Evolutionary conservation across 2,113 vertebrate species (phyloP).

Genomic region (Nothobranchius furzeri): DNA sequence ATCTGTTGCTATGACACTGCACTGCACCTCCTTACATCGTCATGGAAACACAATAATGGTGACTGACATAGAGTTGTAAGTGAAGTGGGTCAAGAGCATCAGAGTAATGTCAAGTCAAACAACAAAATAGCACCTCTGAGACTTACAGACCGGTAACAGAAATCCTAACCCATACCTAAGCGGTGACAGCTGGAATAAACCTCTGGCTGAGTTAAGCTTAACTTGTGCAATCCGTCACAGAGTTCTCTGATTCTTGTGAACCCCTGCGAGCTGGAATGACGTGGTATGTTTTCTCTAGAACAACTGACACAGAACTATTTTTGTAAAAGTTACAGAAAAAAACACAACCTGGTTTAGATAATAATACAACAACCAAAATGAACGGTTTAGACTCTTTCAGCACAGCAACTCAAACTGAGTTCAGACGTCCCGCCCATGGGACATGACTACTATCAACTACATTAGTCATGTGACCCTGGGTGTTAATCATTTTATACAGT

Average conservation of each 20-base stretch:
- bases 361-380: not conserved
- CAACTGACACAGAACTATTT: not conserved
- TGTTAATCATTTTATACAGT: no score
- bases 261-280: not conserved
- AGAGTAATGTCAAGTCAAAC: constrained; percentile 5
- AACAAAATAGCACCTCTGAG: not conserved
- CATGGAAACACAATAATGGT: constrained; percentile 74
- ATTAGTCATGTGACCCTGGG: not conserved
- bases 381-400: no score
- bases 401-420: no score
- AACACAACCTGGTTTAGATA: not conserved
- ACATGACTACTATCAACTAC: not conserved
- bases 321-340: not conserved
- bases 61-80: constrained; percentile 38
- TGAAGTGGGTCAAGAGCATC: constrained; percentile 60
- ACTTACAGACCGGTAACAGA: not conserved
- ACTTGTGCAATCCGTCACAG: not conserved
- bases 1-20: constrained; percentile 66
- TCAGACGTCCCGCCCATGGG: no score
- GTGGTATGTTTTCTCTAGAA: not conserved
- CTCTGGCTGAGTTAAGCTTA: not conserved
- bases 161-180: not conserved
- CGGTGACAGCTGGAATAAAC: not conserved
- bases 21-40: constrained; percentile 63
- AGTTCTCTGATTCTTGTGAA: not conserved